These are phyloP conservation scores for Patella pellucida DNA, from an alignment of 2,888 invertebrate genomes.

Conservation along the genomic window DNA sequence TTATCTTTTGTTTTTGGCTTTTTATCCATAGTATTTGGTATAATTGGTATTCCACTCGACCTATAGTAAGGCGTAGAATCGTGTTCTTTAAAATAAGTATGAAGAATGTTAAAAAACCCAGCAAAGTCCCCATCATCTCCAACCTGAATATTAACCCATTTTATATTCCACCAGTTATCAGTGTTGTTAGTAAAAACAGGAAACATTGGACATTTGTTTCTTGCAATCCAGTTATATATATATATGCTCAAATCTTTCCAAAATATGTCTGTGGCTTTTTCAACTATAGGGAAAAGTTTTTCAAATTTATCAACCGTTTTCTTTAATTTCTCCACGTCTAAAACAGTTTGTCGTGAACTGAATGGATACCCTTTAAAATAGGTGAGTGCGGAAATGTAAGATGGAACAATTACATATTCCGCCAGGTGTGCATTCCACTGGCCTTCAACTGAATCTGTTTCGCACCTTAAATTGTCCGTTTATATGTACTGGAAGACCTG, in stretches of 20 bases:
- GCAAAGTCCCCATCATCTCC: background rate
- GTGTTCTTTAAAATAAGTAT: background rate
- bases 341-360: background rate
- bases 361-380: background rate
- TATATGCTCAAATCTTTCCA: background rate
- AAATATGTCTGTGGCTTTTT: background rate
- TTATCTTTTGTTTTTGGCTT: background rate
- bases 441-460: background rate
- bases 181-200: background rate
- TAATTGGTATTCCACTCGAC: too few relatives aligned
- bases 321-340: background rate
- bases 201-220: background rate
- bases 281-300: background rate
- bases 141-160: background rate
- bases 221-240: background rate
- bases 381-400: conserved; percentile 13
- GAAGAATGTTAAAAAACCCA: background rate
- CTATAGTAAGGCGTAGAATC: background rate
- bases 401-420: conserved; percentile 13
- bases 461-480: conserved; percentile 20
- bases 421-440: conserved; percentile 17
- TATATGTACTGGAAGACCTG: conserved; percentile 18
- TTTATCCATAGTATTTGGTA: too few relatives aligned
- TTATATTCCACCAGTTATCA: background rate
- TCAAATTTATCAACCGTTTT: background rate